A percentile compares a stretch with the other conserved stretches of the same genome.
Evolutionary conservation across 2,113 vertebrate genomes (phyloP).

Genomic region (Fulica atra): DNA sequence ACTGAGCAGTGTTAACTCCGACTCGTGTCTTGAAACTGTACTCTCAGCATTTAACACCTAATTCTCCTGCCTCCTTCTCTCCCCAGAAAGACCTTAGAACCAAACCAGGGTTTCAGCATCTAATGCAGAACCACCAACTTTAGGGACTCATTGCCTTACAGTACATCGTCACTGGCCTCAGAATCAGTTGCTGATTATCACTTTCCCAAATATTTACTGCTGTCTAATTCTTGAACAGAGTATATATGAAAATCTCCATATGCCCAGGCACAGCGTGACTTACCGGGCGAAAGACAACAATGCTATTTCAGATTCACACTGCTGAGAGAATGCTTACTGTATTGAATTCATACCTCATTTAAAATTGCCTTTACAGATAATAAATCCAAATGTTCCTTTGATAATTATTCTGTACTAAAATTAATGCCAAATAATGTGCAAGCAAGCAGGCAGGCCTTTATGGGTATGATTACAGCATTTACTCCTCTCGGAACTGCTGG

Average conservation of each 20-base stretch:
- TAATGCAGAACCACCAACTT: background rate
- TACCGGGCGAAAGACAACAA: background rate
- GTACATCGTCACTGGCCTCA: background rate
- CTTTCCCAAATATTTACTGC: slow-evolving; percentile 56
- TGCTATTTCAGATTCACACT: slow-evolving; percentile 35
- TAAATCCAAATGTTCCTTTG: slow-evolving; percentile 68
- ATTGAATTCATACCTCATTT: slow-evolving; percentile 60
- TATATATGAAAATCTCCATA: slow-evolving; percentile 10
- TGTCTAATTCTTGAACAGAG: slow-evolving; percentile 16
- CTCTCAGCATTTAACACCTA: background rate
- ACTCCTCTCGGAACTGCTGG: slow-evolving; percentile 59
- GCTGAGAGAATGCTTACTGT: slow-evolving; percentile 34
- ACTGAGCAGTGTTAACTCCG: background rate
- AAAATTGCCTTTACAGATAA: slow-evolving; percentile 61
- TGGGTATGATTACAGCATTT: slow-evolving; percentile 61
- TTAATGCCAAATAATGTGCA: slow-evolving; percentile 69
- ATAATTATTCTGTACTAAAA: slow-evolving; percentile 66
- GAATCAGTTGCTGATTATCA: background rate
- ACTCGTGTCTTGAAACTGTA: background rate
- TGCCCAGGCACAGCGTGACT: slow-evolving; percentile 10
- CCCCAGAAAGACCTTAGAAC: background rate
- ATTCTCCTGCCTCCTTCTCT: background rate
- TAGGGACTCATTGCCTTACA: background rate
- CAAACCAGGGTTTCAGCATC: background rate
- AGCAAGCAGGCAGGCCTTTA: slow-evolving; percentile 66